Conservation (phyloP, 2,888 invertebrate species). For the Papilio gigon region DNA sequence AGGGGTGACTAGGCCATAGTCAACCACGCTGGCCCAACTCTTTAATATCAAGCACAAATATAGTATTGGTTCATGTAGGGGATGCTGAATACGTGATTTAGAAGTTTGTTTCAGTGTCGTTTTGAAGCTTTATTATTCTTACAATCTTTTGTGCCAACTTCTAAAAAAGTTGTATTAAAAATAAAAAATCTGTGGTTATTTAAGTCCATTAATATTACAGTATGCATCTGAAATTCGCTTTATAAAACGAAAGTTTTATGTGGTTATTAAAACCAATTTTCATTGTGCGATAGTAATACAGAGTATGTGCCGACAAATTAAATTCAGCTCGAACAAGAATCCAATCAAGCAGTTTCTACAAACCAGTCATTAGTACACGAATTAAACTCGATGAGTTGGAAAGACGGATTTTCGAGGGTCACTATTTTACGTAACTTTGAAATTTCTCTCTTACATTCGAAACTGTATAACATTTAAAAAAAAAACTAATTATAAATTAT, state of each 20-base stretch:
- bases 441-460: background rate
- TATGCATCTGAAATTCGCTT: background rate
- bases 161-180: no score
- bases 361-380: constrained; percentile 34
- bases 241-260: background rate
- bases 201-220: background rate
- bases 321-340: constrained; percentile 37
- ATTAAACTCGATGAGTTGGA: constrained; percentile 34
- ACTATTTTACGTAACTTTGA: constrained; percentile 4
- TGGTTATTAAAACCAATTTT: background rate
- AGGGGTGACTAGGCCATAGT: no score
- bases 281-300: constrained; percentile 21
- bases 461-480: background rate
- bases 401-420: constrained; percentile 30
- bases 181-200: no score
- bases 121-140: no score
- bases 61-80: no score
- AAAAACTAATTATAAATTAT: no score
- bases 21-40: no score
- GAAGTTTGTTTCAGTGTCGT: no score
- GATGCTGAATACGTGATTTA: no score
- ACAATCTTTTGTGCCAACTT: no score
- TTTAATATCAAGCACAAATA: no score
- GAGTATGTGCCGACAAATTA: constrained; percentile 34
- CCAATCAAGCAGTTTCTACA: constrained; percentile 38